Base-by-base conservation (phyloP, 2,113 vertebrate genomes). In the Pomatostomus ruficeps region DNA sequence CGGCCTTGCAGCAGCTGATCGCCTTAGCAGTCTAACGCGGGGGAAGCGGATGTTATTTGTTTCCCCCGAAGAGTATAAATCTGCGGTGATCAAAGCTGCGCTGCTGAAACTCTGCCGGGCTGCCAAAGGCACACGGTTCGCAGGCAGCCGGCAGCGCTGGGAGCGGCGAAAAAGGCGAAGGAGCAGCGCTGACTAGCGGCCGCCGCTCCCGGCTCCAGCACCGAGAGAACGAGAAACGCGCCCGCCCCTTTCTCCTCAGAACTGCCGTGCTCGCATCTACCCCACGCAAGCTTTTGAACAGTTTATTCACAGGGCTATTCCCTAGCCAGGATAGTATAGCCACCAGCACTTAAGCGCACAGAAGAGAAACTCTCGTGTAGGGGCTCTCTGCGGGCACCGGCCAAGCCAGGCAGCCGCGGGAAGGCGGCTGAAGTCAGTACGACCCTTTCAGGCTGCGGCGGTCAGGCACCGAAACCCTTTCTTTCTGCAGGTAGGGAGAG, bases 111-210 rank as follows among this genome's bases (percentile, higher is more conserved):
- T 3, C 5, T 2, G 42, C 73, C 11, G 55, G 23, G 92, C 73
- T 80, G 89, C 81, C 46, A 7, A 4, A 40, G 55, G 57, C 58
- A 2, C 52, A 10, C 12, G 65, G 2, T 1, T 11, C 24, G n/a
- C 59, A 10, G 62, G 42, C 62, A 74, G 70, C 12, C 18, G 11
- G 51, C 61, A 31, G 62, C 55, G 43, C 43, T 1, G 52, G 46
- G 52, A 24, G 48, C 57, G 35, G 51, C 6, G 48, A 51, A 42
- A 59, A 5, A 7, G 28, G 91, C 86, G 68, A 90, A 51, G 54
- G 61, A 75, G 96, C 88, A 97, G 96, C 93, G 89, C 97, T 59
- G 1, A 83, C 96, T 97, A 95, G 96, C 59, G 97, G 96, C 58
- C 31, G 14, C 45, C 55, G 58, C 35, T 38, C 42, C 58, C 40